Evolutionary conservation across 2,113 vertebrate genomes (phyloP).

Genomic region (Menura novaehollandiae): DNA sequence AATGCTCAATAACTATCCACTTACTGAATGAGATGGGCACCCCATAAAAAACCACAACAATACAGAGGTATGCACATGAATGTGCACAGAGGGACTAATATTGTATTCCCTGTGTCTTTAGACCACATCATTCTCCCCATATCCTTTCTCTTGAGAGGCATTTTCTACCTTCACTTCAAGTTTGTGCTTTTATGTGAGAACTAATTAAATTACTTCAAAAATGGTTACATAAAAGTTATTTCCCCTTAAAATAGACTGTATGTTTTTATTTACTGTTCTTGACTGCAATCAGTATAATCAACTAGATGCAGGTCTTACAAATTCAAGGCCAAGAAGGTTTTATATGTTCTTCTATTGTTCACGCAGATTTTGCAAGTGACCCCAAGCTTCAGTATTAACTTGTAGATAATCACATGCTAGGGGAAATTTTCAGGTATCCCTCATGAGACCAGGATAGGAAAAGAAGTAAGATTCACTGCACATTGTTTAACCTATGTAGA

Average conservation of each 20-base stretch:
- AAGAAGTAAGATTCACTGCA: background rate
- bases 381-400: background rate
- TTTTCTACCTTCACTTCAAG: background rate
- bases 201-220: background rate
- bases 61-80: background rate
- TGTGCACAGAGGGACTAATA: background rate
- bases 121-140: background rate
- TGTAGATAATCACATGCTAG: background rate
- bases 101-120: background rate
- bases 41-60: background rate
- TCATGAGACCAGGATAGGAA: background rate
- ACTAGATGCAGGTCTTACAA: background rate
- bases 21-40: background rate
- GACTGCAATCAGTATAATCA: background rate
- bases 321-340: background rate
- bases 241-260: background rate
- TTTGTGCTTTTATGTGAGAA: background rate
- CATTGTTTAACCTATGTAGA: background rate
- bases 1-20: background rate
- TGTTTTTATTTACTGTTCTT: background rate
- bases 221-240: background rate
- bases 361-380: background rate
- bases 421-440: background rate
- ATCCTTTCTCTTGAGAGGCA: background rate
- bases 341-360: background rate